Conservation (phyloP, 53 echinoderm and acorn worm species). For the Stichopus horrens region DNA sequence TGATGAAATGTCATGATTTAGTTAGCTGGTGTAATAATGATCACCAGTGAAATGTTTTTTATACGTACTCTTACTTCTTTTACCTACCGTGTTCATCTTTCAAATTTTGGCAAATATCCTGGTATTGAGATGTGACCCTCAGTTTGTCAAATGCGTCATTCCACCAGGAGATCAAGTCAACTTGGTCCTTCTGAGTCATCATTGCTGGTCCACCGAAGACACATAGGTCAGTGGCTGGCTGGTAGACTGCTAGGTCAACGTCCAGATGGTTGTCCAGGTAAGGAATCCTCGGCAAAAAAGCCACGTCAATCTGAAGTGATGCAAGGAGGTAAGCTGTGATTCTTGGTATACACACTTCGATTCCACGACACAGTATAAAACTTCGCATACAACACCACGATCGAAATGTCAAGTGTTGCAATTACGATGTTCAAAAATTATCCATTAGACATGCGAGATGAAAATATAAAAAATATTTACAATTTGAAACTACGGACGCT, state of each 20-base stretch:
- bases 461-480: background rate
- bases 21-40: too few species aligned
- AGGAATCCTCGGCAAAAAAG: background rate
- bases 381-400: background rate
- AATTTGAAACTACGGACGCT: too few species aligned
- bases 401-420: background rate
- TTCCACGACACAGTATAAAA: too few species aligned
- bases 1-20: too few species aligned
- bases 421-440: background rate
- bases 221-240: conserved; percentile 41
- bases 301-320: conserved; percentile 17
- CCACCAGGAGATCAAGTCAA: conserved; percentile 51
- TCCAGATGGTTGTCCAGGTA: background rate
- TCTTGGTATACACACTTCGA: background rate
- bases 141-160: conserved; percentile 50
- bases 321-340: background rate
- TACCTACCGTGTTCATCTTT: conserved; percentile 49
- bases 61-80: too few species aligned
- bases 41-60: too few species aligned
- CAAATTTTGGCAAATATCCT: conserved; percentile 44
- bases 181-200: conserved; percentile 51
- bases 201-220: conserved; percentile 47
- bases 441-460: background rate
- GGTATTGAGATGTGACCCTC: conserved; percentile 16
- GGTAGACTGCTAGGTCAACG: background rate